phyloP scores from a whole-genome alignment of 2,113 vertebrate genomes.

The Pituophis catenifer region DNA sequence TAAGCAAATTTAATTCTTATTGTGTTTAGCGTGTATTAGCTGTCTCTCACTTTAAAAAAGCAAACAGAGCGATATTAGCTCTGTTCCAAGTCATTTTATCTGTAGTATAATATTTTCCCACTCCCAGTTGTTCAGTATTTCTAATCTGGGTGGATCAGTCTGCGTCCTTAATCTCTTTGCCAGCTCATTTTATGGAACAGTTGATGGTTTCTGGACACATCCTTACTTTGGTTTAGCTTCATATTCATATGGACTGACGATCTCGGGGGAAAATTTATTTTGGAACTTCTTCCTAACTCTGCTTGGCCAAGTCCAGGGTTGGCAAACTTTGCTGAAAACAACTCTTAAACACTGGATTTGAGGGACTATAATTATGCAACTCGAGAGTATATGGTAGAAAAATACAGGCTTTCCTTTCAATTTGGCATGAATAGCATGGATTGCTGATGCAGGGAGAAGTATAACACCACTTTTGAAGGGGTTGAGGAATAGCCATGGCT shows the following conservation, averaged over 20 bases:
- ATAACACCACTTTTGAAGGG: not conserved
- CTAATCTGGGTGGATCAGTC: not conserved
- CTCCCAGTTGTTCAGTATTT: not conserved
- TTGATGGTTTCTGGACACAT: conserved; percentile 20
- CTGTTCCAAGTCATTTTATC: not conserved
- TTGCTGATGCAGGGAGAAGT: conserved; percentile 33
- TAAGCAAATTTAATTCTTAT: not conserved
- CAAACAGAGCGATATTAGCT: not conserved
- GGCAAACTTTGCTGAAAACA: conserved; percentile 45
- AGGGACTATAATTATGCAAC: conserved; percentile 43
- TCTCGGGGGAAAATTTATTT: conserved; percentile 48
- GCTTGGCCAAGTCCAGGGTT: conserved; percentile 39
- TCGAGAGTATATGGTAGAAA: conserved; percentile 47
- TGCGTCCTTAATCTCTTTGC: not conserved
- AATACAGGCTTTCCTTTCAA: conserved; percentile 40
- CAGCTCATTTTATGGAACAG: conserved; percentile 20
- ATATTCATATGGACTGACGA: conserved; percentile 43
- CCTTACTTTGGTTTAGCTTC: conserved; percentile 48
- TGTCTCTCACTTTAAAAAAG: not conserved
- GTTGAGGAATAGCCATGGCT: not conserved
- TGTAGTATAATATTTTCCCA: not conserved
- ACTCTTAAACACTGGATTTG: conserved; percentile 49
- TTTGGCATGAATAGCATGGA: not conserved
- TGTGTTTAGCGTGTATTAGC: not conserved
- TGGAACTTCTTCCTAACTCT: conserved; percentile 56